Evolutionary conservation across 2,113 vertebrate species (phyloP), one percentile per base, ranked within the genome.

Genomic region (Probosciger aterrimus): DNA sequence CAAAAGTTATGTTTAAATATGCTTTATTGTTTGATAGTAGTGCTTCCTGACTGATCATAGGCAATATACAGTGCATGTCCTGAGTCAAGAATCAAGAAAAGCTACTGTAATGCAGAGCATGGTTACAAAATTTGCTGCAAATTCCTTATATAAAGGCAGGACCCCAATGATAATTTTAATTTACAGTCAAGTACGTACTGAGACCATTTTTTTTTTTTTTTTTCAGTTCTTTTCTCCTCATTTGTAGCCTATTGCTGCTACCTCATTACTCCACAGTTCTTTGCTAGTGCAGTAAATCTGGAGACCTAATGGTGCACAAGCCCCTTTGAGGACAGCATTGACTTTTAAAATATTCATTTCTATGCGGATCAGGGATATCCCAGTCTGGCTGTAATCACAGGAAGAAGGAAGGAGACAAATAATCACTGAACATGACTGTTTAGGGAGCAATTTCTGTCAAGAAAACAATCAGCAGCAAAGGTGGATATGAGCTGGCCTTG

Each of bases 351-450:
- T 96, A 92, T 97, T 96, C 70, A 97, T 97, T 97, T 97, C 91
- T 97, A 96, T 97, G 93, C 92, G 84, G 92, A 97, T 97, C 97
- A 96, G 96, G 93, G 90, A 77, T 79, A 88, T 95, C 93, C 92
- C 91, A 92, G 93, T 74, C 92, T 94, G 95, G 78, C 78, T 93
- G 91, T 93, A 95, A 94, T 91, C 91, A 95, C 69, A 67, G 60
- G 68, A 91, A 92, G 92, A 88, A 88, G 87, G 53, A 92, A 92
- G 84, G 91, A 96, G 95, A 88, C 92, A 96, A 95, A 94, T 95
- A 96, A 97, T 95, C 94, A 65, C 74, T 63, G 89, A 82, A 86
- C 81, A 97, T 86, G 89, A 47, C 86, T 92, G 83, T 86, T 95
- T 53, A 83, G 92, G 96, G 93, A 95, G 86, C 76, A 88, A 90